Evolutionary conservation across 2,888 invertebrate genomes (phyloP), one percentile per base, ranked within the genome.

Genomic region (Hipparchia sbordonii): DNA sequence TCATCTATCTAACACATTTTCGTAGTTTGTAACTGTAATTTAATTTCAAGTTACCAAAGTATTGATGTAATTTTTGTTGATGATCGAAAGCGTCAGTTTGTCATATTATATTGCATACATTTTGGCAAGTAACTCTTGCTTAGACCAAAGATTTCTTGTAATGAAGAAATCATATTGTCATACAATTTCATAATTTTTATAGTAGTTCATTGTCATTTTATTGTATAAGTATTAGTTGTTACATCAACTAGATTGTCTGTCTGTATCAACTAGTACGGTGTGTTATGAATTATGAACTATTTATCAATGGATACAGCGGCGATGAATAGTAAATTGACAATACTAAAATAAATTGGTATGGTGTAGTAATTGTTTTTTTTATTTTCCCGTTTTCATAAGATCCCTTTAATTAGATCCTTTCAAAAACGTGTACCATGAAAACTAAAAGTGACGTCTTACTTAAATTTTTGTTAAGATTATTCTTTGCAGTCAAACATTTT

Each of bases 31-130:
- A 69, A 87, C 83, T 84, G 76, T 86, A 86, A 87, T 86, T 84
- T 89, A 87, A 84, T 88, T 82, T 84, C 85, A 85, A 88, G 91
- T 90, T 91, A 92, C 91, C 91, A 92, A 92, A 91, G 91, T 90
- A 87, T 88, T 87, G 85, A 86, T 82, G 71, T 77, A 73, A 75
- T 77, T 73, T 72, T 66, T 65, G 56, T 71, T 66, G 46, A 60
- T 67, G 13, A 46, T 61, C 46, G 56, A 71, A 62, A 67, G 70
- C 70, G 70, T 70, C 57, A 13, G 56, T 69, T 65, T 54, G 46
- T 61, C 54, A 39, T 66, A 57, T 46, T 52, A n/a, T 52, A 61
- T 65, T 65, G 60, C 39, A 70, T 13, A 67, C 45, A 7, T 33
- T 9, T 62, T 9, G 6, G 13, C 51, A 8, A 48, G 61, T 72